Percentiles rank a stretch among this genome's conserved stretches.
phyloP scores from a whole-genome alignment of 1,140 invertebrate species.

The Drosophila mauritiana region DNA sequence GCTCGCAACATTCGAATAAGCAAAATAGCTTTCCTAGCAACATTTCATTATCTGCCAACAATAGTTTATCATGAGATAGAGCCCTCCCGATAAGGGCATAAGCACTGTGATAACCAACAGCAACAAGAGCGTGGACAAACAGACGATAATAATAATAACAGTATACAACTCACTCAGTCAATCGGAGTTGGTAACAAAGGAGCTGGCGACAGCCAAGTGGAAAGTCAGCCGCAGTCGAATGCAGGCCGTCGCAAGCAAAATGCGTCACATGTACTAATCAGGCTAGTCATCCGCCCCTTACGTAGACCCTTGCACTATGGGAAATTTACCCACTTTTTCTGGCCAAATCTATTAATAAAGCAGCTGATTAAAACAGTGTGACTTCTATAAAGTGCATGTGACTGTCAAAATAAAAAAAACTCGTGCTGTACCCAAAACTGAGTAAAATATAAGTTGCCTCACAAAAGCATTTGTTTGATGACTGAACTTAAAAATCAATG shows the following conservation, averaged over 20 bases:
- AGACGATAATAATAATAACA: conserved; percentile 80
- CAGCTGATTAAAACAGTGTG: too few species aligned
- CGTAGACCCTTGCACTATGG: neutral
- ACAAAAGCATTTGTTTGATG: too few species aligned
- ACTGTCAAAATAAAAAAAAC: too few species aligned
- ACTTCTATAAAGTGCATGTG: too few species aligned
- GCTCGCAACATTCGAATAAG: conserved; percentile 37
- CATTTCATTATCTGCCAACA: conserved; percentile 70
- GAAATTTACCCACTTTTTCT: too few species aligned
- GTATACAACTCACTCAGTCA: conserved; percentile 63
- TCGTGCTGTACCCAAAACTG: too few species aligned
- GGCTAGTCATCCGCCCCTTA: conserved; percentile 44
- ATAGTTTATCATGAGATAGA: conserved; percentile 79
- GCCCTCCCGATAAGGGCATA: conserved; percentile 66
- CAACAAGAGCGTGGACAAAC: conserved; percentile 66
- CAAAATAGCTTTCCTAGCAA: conserved; percentile 53
- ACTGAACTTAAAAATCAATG: too few species aligned
- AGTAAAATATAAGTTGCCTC: too few species aligned
- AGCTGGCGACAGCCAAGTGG: conserved; percentile 25
- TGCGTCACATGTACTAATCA: conserved; percentile 75
- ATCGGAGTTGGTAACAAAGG: conserved; percentile 61
- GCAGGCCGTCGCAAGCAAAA: conserved; percentile 56
- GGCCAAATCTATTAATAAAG: too few species aligned
- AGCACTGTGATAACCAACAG: conserved; percentile 68
- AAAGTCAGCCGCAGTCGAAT: conserved; percentile 53